A percentile compares a stretch with the other conserved stretches of the same genome.
Evolutionary conservation across 1,140 invertebrate genomes (phyloP).

Genomic region (Drosophila funebris): DNA sequence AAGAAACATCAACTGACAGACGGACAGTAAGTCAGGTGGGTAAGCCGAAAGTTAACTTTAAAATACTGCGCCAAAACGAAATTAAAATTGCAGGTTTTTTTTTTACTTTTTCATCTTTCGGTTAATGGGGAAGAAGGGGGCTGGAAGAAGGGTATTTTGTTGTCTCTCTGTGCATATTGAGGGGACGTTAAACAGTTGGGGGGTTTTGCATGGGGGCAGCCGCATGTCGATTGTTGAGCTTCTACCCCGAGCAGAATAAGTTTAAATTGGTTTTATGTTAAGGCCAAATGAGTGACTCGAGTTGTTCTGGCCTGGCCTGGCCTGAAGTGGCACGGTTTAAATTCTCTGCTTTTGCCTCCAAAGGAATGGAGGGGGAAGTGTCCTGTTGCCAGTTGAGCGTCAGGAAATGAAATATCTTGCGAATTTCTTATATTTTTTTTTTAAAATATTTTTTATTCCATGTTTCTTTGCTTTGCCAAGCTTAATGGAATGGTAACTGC

Average conservation of each 20-base stretch:
- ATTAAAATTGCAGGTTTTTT: constrained; percentile 70
- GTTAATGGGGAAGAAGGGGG: not conserved
- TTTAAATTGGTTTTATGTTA: constrained; percentile 82
- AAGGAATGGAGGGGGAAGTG: not conserved
- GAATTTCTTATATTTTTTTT: constrained; percentile 55
- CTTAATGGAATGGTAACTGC: constrained; percentile 47
- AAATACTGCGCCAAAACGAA: constrained; percentile 72
- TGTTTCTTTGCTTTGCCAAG: constrained; percentile 38
- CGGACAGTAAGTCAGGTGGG: constrained; percentile 12
- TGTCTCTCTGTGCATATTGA: constrained; percentile 66
- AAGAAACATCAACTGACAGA: not conserved
- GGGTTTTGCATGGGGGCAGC: not conserved
- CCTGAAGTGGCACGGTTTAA: constrained; percentile 28
- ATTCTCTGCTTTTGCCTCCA: not conserved
- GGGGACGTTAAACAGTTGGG: constrained; percentile 55
- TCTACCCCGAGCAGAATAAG: constrained; percentile 53
- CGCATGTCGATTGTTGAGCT: constrained; percentile 39
- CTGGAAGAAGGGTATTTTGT: constrained; percentile 53
- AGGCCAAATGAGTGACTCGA: constrained; percentile 75
- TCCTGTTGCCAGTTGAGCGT: constrained; percentile 56
- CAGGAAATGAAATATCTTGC: constrained; percentile 80
- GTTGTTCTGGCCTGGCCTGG: constrained; percentile 27
- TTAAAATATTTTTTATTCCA: constrained; percentile 34
- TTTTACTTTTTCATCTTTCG: constrained; percentile 20
- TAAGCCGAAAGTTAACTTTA: constrained; percentile 64